Evolutionary conservation across 2,113 vertebrate genomes (phyloP).

Genomic region (Larimichthys polyactis): DNA sequence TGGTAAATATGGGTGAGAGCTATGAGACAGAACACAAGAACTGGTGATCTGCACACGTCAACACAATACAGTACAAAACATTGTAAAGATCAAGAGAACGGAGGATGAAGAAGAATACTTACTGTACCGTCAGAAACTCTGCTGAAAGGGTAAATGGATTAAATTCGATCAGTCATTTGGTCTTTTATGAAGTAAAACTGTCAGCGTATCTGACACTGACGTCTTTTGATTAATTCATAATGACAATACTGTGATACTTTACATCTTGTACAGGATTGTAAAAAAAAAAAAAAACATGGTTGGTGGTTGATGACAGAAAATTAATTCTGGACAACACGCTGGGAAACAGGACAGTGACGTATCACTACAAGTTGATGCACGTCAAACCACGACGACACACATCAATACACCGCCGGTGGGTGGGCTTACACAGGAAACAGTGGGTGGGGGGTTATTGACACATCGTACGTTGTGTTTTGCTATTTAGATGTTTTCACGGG

Average conservation of each 20-base stretch:
- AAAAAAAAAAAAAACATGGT: background rate
- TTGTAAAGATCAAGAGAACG: conserved; percentile 1
- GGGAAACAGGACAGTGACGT: background rate
- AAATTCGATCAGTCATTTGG: background rate
- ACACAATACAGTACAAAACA: conserved; percentile 11
- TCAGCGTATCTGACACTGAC: background rate
- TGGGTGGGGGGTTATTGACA: background rate
- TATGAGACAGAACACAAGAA: background rate
- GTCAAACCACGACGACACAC: background rate
- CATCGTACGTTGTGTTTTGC: background rate
- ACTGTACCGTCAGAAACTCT: background rate
- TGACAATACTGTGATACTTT: background rate
- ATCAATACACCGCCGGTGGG: background rate
- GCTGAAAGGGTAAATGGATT: conserved; percentile 5
- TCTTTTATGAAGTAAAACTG: conserved; percentile 6
- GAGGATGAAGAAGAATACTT: background rate
- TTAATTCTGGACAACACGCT: background rate
- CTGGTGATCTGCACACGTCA: conserved; percentile 6
- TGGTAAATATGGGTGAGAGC: conserved; percentile 43
- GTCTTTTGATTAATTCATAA: background rate
- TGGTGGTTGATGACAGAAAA: background rate
- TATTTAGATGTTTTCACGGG: background rate
- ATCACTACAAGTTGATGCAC: background rate
- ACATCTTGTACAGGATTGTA: background rate
- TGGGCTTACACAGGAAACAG: background rate